Evolutionary conservation across 1,140 invertebrate species (phyloP), one percentile per base, ranked within the genome.

Genomic region (Drosophila santomea): DNA sequence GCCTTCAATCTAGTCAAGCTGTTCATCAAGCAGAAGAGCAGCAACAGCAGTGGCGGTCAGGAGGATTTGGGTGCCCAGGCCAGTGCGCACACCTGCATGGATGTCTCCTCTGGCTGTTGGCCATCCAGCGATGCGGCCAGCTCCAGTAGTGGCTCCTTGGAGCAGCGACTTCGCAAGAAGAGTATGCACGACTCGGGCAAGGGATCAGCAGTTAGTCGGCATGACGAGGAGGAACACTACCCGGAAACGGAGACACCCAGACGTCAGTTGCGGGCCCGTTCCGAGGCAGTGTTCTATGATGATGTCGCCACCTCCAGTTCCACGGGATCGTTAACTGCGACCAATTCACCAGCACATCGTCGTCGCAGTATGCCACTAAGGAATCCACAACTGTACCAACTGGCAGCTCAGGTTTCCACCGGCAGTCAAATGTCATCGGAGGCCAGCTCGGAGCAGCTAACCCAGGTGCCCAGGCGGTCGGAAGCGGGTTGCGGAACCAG

Each of bases 11-110:
- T 98, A 75, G 96, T 98, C n/a, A 96, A 96, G 92, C 92, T 97
- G 41, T 98, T 97, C 88, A 97, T 98, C 94, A 97, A 97, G 92
- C 97, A 97, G 88, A 97, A 97, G 91, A 97, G 96, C 89, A 89
- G 55, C 62, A 90, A 72, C 61, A 95, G 81, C 63, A 62, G 95
- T 47, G 69, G 95, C 95, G 12, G 95, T 95, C 55, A 68, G 36
- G 93, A 94, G 58, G 83, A 90, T 56, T 25, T 75, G 23, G 48
- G 43, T 0, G 73, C 61, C 14, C 71, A 84, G 41, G 81, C 90
- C 6, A 85, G 90, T 56, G 80, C 74, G 7, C 93, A 93, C 39
- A 94, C 94, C 75, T 95, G 94, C 71, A 94, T 95, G 92, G 93
- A 95, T 81, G 94, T 95, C 61, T 93, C 94, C 55, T 95, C 94